A percentile compares a stretch with the other conserved stretches of the same genome.
Evolutionary conservation across 2,888 invertebrate genomes (phyloP).

Genomic region (Salpingus planirostris): DNA sequence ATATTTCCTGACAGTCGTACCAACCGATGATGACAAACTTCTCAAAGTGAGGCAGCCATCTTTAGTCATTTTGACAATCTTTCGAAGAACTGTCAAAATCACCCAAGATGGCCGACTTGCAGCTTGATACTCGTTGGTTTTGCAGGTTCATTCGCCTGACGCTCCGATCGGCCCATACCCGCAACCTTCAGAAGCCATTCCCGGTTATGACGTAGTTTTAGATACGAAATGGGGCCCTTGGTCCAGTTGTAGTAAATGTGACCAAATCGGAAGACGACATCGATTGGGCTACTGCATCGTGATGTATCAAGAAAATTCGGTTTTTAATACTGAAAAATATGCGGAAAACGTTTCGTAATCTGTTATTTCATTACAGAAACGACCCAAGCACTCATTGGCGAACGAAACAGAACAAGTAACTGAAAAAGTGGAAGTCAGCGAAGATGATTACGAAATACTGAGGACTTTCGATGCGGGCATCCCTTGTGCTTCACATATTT

Average conservation of each 20-base stretch:
- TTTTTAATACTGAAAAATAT: too few relatives aligned
- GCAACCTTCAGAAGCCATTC: conserved; percentile 24
- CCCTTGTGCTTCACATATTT: conserved; percentile 50
- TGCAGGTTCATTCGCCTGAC: conserved; percentile 28
- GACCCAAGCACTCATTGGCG: too few relatives aligned
- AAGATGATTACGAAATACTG: conserved; percentile 31
- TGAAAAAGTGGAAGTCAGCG: too few relatives aligned
- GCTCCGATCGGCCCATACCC: conserved; percentile 33
- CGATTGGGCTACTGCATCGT: conserved; percentile 53
- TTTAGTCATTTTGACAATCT: too few relatives aligned
- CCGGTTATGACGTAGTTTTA: conserved; percentile 36
- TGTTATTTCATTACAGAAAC: too few relatives aligned
- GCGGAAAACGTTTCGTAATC: too few relatives aligned
- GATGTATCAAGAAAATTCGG: conserved; percentile 6
- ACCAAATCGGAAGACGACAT: conserved; percentile 47
- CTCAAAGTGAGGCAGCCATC: too few relatives aligned
- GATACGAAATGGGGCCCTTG: conserved; percentile 54
- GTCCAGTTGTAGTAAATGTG: conserved; percentile 58
- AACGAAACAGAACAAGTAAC: conserved; percentile 3
- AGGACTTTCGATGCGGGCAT: conserved; percentile 46
- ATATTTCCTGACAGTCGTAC: conserved; percentile 47
- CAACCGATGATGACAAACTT: conserved; percentile 33
- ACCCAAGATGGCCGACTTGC: too few relatives aligned
- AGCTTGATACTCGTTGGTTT: not conserved
- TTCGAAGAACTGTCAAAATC: too few relatives aligned